phyloP scores from a whole-genome alignment of 2,797 vertebrate genomes.

The Margarornis squamiger region DNA sequence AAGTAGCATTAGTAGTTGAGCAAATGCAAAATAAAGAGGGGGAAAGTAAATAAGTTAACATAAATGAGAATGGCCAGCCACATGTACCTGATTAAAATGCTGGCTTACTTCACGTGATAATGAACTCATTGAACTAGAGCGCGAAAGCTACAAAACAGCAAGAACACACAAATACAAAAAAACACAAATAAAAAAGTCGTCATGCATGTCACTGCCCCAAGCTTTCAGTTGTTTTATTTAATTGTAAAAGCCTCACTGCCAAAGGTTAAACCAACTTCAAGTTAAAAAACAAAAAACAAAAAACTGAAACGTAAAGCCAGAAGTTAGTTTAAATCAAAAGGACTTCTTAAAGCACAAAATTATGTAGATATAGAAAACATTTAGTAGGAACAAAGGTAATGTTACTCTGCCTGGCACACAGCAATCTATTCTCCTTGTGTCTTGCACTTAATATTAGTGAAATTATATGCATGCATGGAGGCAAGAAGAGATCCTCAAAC shows the following conservation, averaged over 20 bases:
- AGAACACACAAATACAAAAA: constrained; percentile 78
- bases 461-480: constrained; percentile 37
- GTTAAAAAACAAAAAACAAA: background rate
- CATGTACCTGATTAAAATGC: constrained; percentile 96
- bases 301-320: background rate
- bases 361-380: constrained; percentile 37
- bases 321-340: constrained; percentile 48
- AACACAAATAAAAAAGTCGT: constrained; percentile 76
- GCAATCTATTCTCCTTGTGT: background rate
- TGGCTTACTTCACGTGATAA: constrained; percentile 98
- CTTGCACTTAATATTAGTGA: constrained; percentile 15
- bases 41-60: background rate
- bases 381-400: constrained; percentile 35
- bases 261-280: background rate
- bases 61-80: constrained; percentile 77
- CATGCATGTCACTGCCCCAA: constrained; percentile 76
- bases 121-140: constrained; percentile 98
- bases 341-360: constrained; percentile 24
- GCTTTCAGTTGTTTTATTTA: constrained; percentile 42
- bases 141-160: constrained; percentile 92
- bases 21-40: background rate
- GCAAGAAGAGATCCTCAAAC: background rate
- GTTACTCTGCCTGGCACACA: constrained; percentile 50
- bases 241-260: background rate
- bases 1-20: constrained; percentile 49